phyloP scores from a whole-genome alignment of 2,113 vertebrate species.

The Mugil cephalus region DNA sequence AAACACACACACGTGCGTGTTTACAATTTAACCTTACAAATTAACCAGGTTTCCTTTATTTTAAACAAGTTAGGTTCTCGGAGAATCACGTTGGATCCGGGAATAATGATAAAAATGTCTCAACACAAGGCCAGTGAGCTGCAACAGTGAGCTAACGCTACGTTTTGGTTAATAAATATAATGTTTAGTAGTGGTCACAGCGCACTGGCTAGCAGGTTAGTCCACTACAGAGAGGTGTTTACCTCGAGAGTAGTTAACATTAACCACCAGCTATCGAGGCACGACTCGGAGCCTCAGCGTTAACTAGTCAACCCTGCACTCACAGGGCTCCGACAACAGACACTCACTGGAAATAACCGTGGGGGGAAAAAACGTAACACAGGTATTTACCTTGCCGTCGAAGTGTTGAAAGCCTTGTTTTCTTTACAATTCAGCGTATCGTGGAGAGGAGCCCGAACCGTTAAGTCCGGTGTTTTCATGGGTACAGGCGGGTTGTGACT shows the following conservation, averaged over 20 bases:
- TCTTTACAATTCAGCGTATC: background rate
- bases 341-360: background rate
- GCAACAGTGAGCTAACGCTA: constrained; percentile 8
- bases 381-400: constrained; percentile 42
- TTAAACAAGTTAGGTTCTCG: background rate
- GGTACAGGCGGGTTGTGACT: constrained; percentile 39
- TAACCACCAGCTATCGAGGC: constrained; percentile 36
- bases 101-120: constrained; percentile 47
- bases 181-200: background rate
- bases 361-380: background rate
- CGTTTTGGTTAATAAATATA: background rate
- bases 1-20: background rate
- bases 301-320: background rate
- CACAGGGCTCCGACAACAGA: background rate
- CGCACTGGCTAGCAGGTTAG: no score
- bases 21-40: no score
- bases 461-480: constrained; percentile 42
- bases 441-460: constrained; percentile 7
- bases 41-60: no score
- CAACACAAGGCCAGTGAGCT: constrained; percentile 43
- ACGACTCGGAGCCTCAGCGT: constrained; percentile 31
- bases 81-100: constrained; percentile 1
- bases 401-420: constrained; percentile 4
- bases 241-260: background rate
- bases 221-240: background rate